Evolutionary conservation across 2,888 invertebrate genomes (phyloP), one percentile per base, ranked within the genome.

Genomic region (Leucophora obtusa): DNA sequence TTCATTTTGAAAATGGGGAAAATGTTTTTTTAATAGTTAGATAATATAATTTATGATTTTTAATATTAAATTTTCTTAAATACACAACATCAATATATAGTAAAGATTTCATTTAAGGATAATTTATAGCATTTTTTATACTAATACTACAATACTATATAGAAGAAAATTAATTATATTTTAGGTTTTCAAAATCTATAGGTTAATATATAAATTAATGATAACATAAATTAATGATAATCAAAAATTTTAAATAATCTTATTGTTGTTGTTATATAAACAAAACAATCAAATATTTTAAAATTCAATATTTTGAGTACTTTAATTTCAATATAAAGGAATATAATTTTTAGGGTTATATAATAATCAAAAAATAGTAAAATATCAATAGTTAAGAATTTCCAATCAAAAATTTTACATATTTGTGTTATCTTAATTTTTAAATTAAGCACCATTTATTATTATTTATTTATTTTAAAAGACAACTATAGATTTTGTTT

Each of bases 401-500:
- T 38, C 2, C 8, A 38, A 38, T 38, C n/a, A 2, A 38, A 38
- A 38, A 38, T 11, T 38, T 38, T 38, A 14, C 10, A 38, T 2
- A 38, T n/a, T n/a, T 47, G 2, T n/a, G n/a, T 14, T 47, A 47
- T 47, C 2, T 47, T 14, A 47, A 38, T 0, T 47, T 47, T n/a
- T 47, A 47, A 62, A 62, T 62, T 47, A 75, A 69, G 69, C 69
- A 76, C 69, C 76, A 76, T 70, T 73, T 50, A 68, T 53, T 68
- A 38, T 68, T 62, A 60, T 66, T 72, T 54, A 21, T 47, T 47
- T 47, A 18, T 47, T 14, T 51, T 28, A 51, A 51, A 50, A 65
- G 10, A 65, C 24, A 54, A 24, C 17, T 86, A 85, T 86, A 3
- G 10, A 86, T 85, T 86, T 85, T 84, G 85, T 85, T 82, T 84